phyloP scores from a whole-genome alignment of 1,140 invertebrate species.

The Ridgeia piscesae region DNA sequence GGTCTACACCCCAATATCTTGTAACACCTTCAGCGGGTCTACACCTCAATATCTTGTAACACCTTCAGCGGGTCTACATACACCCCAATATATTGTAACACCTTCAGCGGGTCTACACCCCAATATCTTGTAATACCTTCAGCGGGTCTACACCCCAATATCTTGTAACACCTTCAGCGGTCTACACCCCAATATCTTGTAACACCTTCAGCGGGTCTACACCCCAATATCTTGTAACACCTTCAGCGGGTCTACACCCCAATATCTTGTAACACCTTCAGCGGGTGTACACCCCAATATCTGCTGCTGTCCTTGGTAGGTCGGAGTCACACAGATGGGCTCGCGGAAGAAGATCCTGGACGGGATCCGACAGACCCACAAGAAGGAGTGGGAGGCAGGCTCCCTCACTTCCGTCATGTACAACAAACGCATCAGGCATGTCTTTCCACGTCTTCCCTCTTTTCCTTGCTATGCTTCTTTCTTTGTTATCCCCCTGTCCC shows the following conservation, averaged over 20 bases:
- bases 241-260: background rate
- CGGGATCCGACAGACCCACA: constrained; percentile 57
- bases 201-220: background rate
- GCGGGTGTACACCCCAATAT: background rate
- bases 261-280: background rate
- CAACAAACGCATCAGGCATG: constrained; percentile 54
- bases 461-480: background rate
- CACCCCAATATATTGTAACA: background rate
- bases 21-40: too few species aligned
- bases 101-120: background rate
- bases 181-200: background rate
- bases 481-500: too few species aligned
- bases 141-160: too few species aligned
- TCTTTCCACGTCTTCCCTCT: background rate
- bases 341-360: constrained; percentile 59
- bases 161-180: too few species aligned
- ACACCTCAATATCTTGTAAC: background rate
- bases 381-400: constrained; percentile 58
- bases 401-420: constrained; percentile 56
- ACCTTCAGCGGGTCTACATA: too few species aligned
- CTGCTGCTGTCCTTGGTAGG: constrained; percentile 32
- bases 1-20: background rate
- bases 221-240: background rate
- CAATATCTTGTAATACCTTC: background rate
- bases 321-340: constrained; percentile 56